Conservation (phyloP, 2,797 vertebrate species). For the Ctenosaura bakeri region DNA sequence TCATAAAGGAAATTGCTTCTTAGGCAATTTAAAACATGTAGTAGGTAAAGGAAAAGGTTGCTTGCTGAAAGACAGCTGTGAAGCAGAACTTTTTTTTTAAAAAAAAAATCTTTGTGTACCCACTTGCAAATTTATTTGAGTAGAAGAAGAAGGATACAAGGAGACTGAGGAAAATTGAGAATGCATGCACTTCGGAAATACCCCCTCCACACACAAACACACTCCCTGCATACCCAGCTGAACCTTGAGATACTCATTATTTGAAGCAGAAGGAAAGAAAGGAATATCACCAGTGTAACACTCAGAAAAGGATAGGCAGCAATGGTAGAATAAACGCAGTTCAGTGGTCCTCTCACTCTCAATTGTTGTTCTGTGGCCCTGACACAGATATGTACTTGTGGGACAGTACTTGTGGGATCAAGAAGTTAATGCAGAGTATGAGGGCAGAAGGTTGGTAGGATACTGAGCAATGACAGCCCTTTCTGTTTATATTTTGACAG, state of each 20-base stretch:
- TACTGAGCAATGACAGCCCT: too few species aligned
- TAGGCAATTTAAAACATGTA: conserved; percentile 68
- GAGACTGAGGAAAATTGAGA: not conserved
- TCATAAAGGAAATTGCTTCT: conserved; percentile 76
- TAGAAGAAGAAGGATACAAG: conserved; percentile 15
- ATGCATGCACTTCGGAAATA: not conserved
- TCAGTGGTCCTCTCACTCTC: too few species aligned
- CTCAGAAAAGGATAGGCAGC: too few species aligned
- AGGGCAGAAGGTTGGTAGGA: too few species aligned
- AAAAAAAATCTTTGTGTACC: conserved; percentile 21
- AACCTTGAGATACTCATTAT: not conserved
- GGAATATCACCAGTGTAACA: too few species aligned
- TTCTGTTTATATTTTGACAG: too few species aligned
- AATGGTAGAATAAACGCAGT: too few species aligned
- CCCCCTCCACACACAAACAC: not conserved
- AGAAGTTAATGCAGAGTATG: too few species aligned
- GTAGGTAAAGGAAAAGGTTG: conserved; percentile 64
- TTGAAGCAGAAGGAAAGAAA: not conserved
- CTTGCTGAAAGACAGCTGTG: conserved; percentile 49
- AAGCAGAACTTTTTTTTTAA: conserved; percentile 27
- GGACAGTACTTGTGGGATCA: too few species aligned
- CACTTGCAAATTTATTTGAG: conserved; percentile 46
- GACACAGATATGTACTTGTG: too few species aligned
- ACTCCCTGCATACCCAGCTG: not conserved
- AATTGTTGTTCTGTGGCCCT: too few species aligned